Conservation (phyloP, 2,113 vertebrate species). For the zebrafish (Danio rerio) region GRCz12tu NC_133184.1:2820001-2820500, state of each 20-base stretch:
- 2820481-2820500: conserved; percentile 31
- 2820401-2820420: conserved; percentile 77
- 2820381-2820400: conserved; percentile 73
- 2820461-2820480: conserved; percentile 69
- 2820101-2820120: no score
- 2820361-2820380: conserved; percentile 67
- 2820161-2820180: background rate
- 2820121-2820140: background rate
- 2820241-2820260: conserved; percentile 32
- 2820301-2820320: conserved; percentile 50
- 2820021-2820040: no score
- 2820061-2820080: no score
- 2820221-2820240: conserved; percentile 2
- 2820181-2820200: background rate
- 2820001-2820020: no score
- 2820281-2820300: conserved; percentile 35
- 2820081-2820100: no score
- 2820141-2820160: background rate
- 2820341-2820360: conserved; percentile 58
- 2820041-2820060: no score
- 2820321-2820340: conserved; percentile 43
- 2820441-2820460: conserved; percentile 76
- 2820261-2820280: conserved; percentile 11
- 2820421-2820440: conserved; percentile 76
- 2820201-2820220: background rate